phyloP scores from a whole-genome alignment of 2,888 invertebrate genomes.

The Dorcus hopei region DNA sequence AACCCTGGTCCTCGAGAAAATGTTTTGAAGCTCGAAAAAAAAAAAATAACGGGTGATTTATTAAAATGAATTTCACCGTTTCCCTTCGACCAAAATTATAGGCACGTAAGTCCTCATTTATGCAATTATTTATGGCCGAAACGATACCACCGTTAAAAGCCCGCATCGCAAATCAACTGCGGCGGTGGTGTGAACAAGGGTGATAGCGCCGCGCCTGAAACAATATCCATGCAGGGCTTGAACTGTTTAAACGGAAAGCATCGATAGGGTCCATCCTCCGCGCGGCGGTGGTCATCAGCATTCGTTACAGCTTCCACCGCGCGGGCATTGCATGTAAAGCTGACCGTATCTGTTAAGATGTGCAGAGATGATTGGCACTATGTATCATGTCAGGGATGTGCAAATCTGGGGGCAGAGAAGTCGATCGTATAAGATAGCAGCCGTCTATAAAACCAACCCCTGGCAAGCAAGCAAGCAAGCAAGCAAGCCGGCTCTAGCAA shows the following conservation, averaged over 20 bases:
- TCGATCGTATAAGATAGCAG: constrained; percentile 26
- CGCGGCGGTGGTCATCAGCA: constrained; percentile 23
- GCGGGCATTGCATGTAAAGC: constrained; percentile 22
- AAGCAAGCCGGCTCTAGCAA: background rate
- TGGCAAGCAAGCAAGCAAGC: background rate
- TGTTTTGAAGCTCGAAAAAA: no score
- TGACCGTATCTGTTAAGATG: constrained; percentile 20
- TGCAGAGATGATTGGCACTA: constrained; percentile 16
- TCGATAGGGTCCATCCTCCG: constrained; percentile 27
- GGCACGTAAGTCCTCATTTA: no score
- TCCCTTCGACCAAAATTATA: no score
- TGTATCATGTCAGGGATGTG: constrained; percentile 20
- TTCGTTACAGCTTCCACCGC: constrained; percentile 10
- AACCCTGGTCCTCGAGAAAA: no score
- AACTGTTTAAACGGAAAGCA: constrained; percentile 30
- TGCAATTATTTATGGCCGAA: background rate
- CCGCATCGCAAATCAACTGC: constrained; percentile 35
- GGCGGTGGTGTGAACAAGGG: constrained; percentile 30
- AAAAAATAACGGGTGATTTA: no score
- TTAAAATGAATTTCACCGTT: no score
- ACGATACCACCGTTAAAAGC: background rate
- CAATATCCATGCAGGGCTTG: constrained; percentile 39
- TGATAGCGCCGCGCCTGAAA: constrained; percentile 33
- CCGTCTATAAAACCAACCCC: constrained; percentile 26
- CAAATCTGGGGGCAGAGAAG: constrained; percentile 20